Evolutionary conservation across 1,140 invertebrate genomes (phyloP), one percentile per base, ranked within the genome.

Genomic region (Lepidurus packardi): DNA sequence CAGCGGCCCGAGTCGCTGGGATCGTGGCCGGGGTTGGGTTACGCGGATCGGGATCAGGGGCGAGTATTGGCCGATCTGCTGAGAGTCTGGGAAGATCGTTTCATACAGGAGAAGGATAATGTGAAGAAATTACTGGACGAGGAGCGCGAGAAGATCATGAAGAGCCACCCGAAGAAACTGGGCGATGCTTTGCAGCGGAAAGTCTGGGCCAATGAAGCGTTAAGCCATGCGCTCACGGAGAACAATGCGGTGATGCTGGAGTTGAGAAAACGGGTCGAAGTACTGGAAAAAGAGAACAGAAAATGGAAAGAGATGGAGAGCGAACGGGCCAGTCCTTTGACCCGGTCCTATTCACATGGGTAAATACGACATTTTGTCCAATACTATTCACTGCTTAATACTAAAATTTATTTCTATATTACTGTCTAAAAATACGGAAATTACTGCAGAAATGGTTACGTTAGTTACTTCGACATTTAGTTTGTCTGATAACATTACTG

Each of bases 121-220:
- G 45, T 77, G 10, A 74, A 65, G 13, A 47, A 44, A 21, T 25
- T 24, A n/a, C 21, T 79, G 10, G 47, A 79, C 21, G 42, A 77
- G 16, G 74, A 77, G 41, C 44, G 74, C 0, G 43, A 79, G n/a
- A 16, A 77, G n/a, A 73, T 43, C 43, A 47, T 79, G 10, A 74
- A 74, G 9, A 41, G 43, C 24, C 65, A 75, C 43, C 74, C 74
- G 5, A 42, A 53, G 13, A 76, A 74, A 74, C n/a, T 44, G 25
- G 25, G 74, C 24, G 74, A 75, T 13, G 74, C 13, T 1, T 13
- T 75, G 41, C 41, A 42, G 25, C 16, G 74, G 74, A 42, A 75
- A 44, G 11, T 75, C 10, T 42, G 41, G 73, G 41, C 73, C 77
- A 41, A 78, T 73, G 16, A 78, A 74, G 25, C 73, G 77, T 21